A percentile compares a stretch with the other conserved stretches of the same genome.
Conservation (phyloP, 53 echinoderm and acorn worm species). For the Pentamera pediparva region DNA sequence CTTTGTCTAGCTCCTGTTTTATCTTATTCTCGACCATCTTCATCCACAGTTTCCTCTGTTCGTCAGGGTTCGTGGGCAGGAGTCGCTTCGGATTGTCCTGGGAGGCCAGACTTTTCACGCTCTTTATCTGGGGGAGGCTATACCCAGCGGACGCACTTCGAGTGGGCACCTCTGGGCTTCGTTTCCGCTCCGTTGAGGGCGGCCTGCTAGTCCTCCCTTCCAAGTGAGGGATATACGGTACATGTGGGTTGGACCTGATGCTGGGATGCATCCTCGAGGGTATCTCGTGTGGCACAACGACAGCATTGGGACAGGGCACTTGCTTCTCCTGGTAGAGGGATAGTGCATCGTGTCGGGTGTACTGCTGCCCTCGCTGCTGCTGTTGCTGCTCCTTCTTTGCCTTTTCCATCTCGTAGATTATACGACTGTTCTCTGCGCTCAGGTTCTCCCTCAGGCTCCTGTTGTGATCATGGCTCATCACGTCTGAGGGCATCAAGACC, state of each 20-base stretch:
- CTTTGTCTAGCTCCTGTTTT: slow-evolving; percentile 17
- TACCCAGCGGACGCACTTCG: background rate
- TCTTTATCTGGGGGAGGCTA: slow-evolving; percentile 7
- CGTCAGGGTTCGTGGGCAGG: background rate
- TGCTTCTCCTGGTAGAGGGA: background rate
- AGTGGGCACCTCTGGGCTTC: background rate
- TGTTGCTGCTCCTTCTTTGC: too few species aligned
- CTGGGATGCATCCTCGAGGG: background rate
- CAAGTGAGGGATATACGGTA: background rate
- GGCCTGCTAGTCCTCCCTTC: background rate
- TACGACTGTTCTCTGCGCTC: background rate
- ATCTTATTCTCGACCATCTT: slow-evolving; percentile 26
- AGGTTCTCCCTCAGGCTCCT: background rate
- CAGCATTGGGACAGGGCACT: background rate
- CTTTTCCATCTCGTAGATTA: slow-evolving; percentile 15
- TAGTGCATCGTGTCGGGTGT: background rate
- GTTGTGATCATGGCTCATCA: background rate
- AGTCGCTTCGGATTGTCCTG: background rate
- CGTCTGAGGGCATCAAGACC: background rate
- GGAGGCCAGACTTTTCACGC: slow-evolving; percentile 17
- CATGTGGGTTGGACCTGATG: background rate
- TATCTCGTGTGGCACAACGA: background rate
- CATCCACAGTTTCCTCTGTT: background rate
- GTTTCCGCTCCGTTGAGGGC: background rate
- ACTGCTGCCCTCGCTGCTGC: background rate